Evolutionary conservation across 2,797 vertebrate genomes (phyloP), one percentile per base, ranked within the genome.

Genomic region (Sylvilagus floridanus): DNA sequence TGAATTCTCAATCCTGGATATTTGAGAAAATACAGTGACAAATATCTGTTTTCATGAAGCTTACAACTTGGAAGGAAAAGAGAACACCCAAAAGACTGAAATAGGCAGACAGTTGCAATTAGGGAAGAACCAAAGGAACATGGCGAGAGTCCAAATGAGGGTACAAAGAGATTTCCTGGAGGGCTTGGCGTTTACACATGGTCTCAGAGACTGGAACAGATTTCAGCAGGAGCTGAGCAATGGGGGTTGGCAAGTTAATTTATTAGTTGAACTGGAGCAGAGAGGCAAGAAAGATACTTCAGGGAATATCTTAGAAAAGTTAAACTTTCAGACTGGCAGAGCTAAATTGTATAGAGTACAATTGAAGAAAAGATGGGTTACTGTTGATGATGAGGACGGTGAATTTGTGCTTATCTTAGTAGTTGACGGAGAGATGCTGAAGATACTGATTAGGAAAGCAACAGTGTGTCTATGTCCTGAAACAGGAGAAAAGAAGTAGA

Each of bases 11-110:
- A 71, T 62, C 24, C 30, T 66, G n/a, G 21, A 47, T 82, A 30
- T 66, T 77, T 89, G 81, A 89, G 76, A 32, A 93, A 88, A 50
- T 77, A n/a, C 1, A 60, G 47, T 68, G 17, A 12, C 82, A 78
- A 83, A 54, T 47, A 93, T 66, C 54, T 78, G 10, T 65, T 73
- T 8, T 93, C 37, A 47, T 42, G 86, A 91, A 88, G 14, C 8
- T 63, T 69, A 24, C 1, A 30, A 9, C 30, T 37, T 66, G 16
- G 28, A 71, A 47, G 30, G 12, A 28, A 60, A 82, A 50, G 75
- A 52, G 0, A 47, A 5, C 7, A 10, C 24, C 47, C 9, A 32
- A 28, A 63, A 16, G 16, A 3, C 7, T 91, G 0, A 26, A 47
- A 32, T 9, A 5, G 4, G 3, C 84, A 4, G 13, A 32, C 42